Evolutionary conservation across 2,113 vertebrate genomes (phyloP).

Genomic region (Trogon surrucura): DNA sequence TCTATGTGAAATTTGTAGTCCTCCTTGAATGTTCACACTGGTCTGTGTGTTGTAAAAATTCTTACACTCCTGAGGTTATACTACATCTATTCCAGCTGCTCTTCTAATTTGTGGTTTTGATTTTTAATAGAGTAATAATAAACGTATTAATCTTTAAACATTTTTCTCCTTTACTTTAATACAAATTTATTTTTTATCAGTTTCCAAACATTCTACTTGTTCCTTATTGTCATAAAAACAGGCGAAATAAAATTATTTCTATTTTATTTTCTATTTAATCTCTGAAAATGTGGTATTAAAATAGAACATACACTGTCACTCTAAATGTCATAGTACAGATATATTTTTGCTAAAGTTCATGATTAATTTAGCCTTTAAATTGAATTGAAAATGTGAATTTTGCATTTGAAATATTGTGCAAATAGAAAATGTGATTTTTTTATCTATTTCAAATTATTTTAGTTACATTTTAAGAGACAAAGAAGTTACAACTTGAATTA

Average conservation of each 20-base stretch:
- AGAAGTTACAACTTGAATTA: not conserved
- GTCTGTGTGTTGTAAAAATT: not conserved
- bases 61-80: not conserved
- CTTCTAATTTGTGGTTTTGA: not conserved
- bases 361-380: not conserved
- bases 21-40: not conserved
- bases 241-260: not conserved
- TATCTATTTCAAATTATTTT: not conserved
- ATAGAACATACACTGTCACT: not conserved
- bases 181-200: not conserved
- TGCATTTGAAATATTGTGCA: not conserved
- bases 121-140: not conserved
- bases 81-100: not conserved
- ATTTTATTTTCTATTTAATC: not conserved
- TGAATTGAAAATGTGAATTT: not conserved
- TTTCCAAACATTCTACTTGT: not conserved
- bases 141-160: not conserved
- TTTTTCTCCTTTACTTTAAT: not conserved
- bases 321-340: not conserved
- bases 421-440: not conserved
- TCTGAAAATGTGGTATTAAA: not conserved
- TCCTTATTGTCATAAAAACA: not conserved
- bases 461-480: not conserved
- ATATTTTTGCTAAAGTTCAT: not conserved
- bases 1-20: not conserved